A percentile compares a stretch with the other conserved stretches of the same genome.
phyloP scores from a whole-genome alignment of 2,113 vertebrate genomes.

The Xiphophorus maculatus region DNA sequence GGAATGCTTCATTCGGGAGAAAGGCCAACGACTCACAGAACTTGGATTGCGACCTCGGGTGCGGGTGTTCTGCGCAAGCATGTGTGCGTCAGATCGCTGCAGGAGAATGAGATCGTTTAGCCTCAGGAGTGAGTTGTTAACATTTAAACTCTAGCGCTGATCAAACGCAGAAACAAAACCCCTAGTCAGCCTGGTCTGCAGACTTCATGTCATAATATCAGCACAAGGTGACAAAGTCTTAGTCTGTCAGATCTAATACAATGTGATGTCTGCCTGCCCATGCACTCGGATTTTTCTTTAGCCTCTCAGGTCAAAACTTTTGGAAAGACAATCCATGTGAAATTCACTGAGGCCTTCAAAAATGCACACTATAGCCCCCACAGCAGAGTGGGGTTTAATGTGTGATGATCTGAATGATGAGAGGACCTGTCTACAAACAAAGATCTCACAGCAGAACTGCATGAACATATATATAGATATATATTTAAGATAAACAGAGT shows the following conservation, averaged over 20 bases:
- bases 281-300: constrained; percentile 16
- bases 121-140: constrained; percentile 33
- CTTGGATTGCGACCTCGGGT: constrained; percentile 66
- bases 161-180: constrained; percentile 6
- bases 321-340: constrained; percentile 11
- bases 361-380: constrained; percentile 23
- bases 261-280: constrained; percentile 30
- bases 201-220: constrained; percentile 17
- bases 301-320: constrained; percentile 24
- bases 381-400: constrained; percentile 5
- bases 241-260: constrained; percentile 42
- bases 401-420: constrained; percentile 26
- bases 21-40: constrained; percentile 56
- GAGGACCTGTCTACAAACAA: not conserved
- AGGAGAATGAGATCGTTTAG: constrained; percentile 33
- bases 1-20: constrained; percentile 64
- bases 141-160: constrained; percentile 35
- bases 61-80: not conserved
- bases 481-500: not conserved
- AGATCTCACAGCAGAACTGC: not conserved
- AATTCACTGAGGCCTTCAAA: constrained; percentile 24
- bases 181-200: not conserved
- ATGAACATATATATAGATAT: not conserved
- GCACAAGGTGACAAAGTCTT: constrained; percentile 34
- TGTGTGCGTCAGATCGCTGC: not conserved